Evolutionary conservation across 2,888 invertebrate genomes (phyloP).

Genomic region (Brenthis daphne): DNA sequence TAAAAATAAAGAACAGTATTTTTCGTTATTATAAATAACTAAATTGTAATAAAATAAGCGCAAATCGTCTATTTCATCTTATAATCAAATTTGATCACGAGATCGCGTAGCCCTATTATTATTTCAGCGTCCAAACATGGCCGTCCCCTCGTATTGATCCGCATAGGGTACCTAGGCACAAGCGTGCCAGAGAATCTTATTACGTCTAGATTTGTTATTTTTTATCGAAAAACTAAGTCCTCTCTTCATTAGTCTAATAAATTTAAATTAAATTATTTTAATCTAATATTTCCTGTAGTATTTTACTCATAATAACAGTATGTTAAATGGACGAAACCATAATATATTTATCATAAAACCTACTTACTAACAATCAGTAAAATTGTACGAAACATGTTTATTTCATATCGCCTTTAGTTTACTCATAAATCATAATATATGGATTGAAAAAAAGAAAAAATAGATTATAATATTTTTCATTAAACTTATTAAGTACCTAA

Average conservation of each 20-base stretch:
- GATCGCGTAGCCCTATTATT: constrained; percentile 43
- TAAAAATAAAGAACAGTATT: background rate
- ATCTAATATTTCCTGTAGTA: no score
- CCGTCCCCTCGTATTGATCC: constrained; percentile 67
- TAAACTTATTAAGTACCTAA: no score
- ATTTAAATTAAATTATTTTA: no score
- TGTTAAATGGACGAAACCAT: no score
- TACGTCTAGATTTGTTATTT: constrained; percentile 22
- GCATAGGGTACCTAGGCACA: constrained; percentile 58
- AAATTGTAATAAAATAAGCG: background rate
- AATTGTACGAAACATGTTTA: no score
- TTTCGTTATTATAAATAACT: background rate
- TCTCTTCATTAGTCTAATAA: background rate
- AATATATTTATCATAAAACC: no score
- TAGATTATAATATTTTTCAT: no score
- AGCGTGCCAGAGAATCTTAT: constrained; percentile 34
- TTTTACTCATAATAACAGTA: no score
- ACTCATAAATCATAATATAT: no score
- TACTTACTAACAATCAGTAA: no score
- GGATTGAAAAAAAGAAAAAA: no score
- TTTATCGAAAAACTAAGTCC: constrained; percentile 8
- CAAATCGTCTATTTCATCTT: background rate
- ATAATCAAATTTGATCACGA: constrained; percentile 19
- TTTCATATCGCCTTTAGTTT: no score
- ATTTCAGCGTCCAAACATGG: constrained; percentile 47